These are phyloP conservation scores for Hypsibius dujardini DNA, from an alignment of 1,140 invertebrate species.

Conservation along the genomic window DNA sequence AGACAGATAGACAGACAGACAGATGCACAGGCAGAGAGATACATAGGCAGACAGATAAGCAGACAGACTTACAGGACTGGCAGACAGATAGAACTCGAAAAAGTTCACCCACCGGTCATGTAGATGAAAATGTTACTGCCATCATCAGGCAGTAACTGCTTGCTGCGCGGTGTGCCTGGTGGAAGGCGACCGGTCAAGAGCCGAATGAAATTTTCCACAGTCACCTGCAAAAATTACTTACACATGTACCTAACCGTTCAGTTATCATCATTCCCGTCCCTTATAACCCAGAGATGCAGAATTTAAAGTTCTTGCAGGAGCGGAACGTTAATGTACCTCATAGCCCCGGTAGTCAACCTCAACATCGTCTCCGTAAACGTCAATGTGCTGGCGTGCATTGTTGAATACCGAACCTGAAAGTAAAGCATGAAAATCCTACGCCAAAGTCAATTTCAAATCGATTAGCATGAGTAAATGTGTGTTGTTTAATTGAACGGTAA, in stretches of 20 bases:
- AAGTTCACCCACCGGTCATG: constrained; percentile 41
- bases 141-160: constrained; percentile 84
- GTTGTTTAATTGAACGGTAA: no score
- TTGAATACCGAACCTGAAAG: constrained; percentile 71
- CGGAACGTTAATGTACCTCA: constrained; percentile 44
- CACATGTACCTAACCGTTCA: constrained; percentile 21
- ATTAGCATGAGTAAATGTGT: no score
- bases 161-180: constrained; percentile 77
- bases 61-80: no score
- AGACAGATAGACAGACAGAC: no score
- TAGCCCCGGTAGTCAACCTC: constrained; percentile 98
- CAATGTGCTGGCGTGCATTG: constrained; percentile 90
- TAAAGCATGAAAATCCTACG: constrained; percentile 14
- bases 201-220: constrained; percentile 95
- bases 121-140: constrained; percentile 94
- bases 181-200: constrained; percentile 75
- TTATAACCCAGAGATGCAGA: constrained; percentile 17
- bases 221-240: constrained; percentile 43
- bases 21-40: no score
- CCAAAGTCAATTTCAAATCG: not conserved
- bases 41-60: no score
- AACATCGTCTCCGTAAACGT: constrained; percentile 97
- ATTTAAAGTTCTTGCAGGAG: not conserved
- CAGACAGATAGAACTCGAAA: not conserved
- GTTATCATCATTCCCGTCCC: not conserved